Percentiles rank a stretch among this genome's conserved stretches.
phyloP scores from a whole-genome alignment of 2,888 invertebrate species.

The Villa cingulata region DNA sequence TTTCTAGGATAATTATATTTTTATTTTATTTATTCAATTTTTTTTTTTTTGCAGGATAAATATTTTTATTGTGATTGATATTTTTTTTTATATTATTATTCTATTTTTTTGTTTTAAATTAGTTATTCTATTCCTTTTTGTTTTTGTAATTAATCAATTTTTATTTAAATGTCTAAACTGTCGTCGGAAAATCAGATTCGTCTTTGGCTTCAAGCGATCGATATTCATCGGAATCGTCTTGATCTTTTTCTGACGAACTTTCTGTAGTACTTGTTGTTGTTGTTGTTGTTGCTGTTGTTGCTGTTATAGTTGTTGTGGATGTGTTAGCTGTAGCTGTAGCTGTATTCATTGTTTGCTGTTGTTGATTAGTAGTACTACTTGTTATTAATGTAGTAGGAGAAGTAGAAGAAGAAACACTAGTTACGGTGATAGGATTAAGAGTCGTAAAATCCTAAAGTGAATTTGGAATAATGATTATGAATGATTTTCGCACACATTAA shows the following conservation, averaged over 20 bases:
- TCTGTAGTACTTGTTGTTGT: background rate
- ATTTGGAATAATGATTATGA: too few species aligned
- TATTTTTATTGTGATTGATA: too few species aligned
- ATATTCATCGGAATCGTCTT: conserved; percentile 35
- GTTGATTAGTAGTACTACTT: background rate
- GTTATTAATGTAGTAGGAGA: conserved; percentile 4
- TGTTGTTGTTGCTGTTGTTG: background rate
- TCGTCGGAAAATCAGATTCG: conserved; percentile 25
- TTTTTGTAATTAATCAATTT: too few species aligned
- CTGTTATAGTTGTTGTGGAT: background rate
- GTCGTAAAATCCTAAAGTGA: conserved; percentile 6
- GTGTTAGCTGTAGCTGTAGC: conserved; percentile 3
- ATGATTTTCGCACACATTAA: too few species aligned
- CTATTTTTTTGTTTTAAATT: too few species aligned
- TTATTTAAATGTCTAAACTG: conserved; percentile 1
- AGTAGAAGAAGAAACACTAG: background rate
- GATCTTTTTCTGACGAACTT: conserved; percentile 17
- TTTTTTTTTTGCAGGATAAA: too few species aligned
- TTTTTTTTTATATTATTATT: too few species aligned
- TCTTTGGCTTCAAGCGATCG: conserved; percentile 35
- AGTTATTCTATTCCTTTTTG: too few species aligned
- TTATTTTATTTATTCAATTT: too few species aligned
- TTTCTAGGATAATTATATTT: too few species aligned
- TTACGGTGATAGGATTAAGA: conserved; percentile 1
- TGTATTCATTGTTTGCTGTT: background rate